Evolutionary conservation across 2,888 invertebrate genomes (phyloP), one percentile per base, ranked within the genome.

Genomic region (Osedax frankpressi): DNA sequence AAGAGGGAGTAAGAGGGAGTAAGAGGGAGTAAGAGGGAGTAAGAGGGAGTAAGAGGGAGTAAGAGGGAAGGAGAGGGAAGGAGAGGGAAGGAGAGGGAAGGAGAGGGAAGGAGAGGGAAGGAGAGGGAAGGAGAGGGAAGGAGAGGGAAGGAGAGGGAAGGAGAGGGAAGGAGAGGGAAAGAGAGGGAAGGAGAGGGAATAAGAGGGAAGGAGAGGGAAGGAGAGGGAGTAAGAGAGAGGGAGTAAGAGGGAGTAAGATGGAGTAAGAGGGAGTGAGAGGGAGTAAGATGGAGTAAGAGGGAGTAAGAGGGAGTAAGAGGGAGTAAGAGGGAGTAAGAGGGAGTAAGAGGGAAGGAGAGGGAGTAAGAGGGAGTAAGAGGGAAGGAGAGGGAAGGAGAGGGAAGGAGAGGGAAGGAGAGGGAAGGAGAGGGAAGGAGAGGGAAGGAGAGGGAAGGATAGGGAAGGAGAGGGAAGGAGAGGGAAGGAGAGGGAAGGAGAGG

Each of bases 141-240:
- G 26, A 26, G 30, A 70, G 70, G 25, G 26, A 26, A 25, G 30
- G 70, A 29, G 26, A 26, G 30, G 30, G 70, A 29, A 29, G 29
- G 30, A 70, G 71, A 24, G 28, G 24, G 63, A 69, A 63, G n/a
- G 28, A n/a, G 63, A 69, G 71, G n/a, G 27, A n/a, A 28, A 69
- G 71, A 24, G 28, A n/a, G 63, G 26, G 71, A 24, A 27, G 24
- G 63, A 69, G 71, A 24, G 3, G 24, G 63, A 69, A 63, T 26
- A 2, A 28, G 63, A 71, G 71, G 27, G 3, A 28, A 28, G 65
- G 71, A 67, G 3, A 28, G 63, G 65, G 71, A 67, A 2, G 28
- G 63, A 71, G 71, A 63, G 44, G 68, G 44, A 30, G 67, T 60
- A 29, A 63, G 65, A 72, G 67, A 27, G 19, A 44, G 28, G 3